Evolutionary conservation across 2,113 vertebrate species (phyloP).

Genomic region (Pedetes capensis): DNA sequence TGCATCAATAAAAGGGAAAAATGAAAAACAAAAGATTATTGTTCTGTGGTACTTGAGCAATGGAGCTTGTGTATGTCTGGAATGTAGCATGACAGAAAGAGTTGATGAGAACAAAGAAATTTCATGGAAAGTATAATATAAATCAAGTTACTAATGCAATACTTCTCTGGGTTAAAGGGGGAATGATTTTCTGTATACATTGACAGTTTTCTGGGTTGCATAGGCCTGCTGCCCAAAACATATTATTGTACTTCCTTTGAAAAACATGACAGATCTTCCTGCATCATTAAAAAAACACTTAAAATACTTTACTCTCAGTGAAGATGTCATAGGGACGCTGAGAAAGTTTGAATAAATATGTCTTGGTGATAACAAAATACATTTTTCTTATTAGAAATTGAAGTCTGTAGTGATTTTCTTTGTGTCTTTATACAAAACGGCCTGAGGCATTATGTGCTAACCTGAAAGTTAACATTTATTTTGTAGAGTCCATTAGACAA

Average conservation of each 20-base stretch:
- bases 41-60: not conserved
- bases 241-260: not conserved
- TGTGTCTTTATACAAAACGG: not conserved
- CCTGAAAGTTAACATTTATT: not conserved
- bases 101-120: not conserved
- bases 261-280: not conserved
- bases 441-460: not conserved
- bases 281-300: not conserved
- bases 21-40: too few relatives aligned
- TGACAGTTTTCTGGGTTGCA: not conserved
- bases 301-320: not conserved
- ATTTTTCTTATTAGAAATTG: not conserved
- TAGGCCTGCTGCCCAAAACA: not conserved
- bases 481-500: slow-evolving; percentile 33
- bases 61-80: not conserved
- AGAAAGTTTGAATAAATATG: slow-evolving; percentile 24
- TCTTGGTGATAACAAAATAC: not conserved
- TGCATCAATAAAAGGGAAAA: too few relatives aligned
- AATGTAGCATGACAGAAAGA: not conserved
- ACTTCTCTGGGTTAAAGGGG: not conserved
- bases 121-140: not conserved
- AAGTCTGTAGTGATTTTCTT: not conserved
- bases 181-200: not conserved
- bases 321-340: not conserved
- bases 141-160: not conserved